phyloP scores from a whole-genome alignment of 37 sponge, comb jelly and placozoan genomes.

The Ianthella basta region DNA sequence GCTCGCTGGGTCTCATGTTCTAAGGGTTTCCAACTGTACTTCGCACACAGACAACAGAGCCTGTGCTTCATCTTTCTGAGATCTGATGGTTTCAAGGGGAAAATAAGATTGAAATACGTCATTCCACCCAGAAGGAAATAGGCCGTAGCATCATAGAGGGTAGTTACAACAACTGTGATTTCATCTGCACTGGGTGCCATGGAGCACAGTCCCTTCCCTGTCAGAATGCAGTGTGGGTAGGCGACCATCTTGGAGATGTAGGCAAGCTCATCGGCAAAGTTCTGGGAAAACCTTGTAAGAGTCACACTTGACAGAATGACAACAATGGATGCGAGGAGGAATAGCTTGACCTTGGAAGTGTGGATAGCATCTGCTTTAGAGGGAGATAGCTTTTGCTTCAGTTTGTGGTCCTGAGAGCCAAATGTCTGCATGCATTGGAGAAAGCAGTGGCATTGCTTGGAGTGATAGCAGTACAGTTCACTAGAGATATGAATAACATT shows the following conservation, averaged over 20 bases:
- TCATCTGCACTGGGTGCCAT: no score
- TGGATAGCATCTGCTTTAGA: neutral
- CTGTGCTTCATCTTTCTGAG: neutral
- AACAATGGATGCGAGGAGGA: neutral
- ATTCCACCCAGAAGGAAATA: no score
- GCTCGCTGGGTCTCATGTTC: neutral
- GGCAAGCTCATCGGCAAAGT: neutral
- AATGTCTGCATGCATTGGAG: constrained; percentile 46
- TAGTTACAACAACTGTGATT: no score
- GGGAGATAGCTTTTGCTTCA: constrained; percentile 54
- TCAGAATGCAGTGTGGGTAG: neutral
- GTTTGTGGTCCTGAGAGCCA: constrained; percentile 67
- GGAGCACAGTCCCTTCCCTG: neutral
- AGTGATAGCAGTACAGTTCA: no score
- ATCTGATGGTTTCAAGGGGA: constrained; percentile 22
- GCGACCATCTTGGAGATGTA: neutral
- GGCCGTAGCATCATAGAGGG: no score
- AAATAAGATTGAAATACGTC: neutral
- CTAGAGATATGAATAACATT: no score
- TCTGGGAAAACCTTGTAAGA: neutral
- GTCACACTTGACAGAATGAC: neutral
- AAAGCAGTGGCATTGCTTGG: no score
- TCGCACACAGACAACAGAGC: neutral
- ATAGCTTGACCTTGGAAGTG: neutral
- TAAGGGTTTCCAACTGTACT: neutral